Base-by-base conservation (phyloP, 1,140 invertebrate genomes). In the Bacillus rossius region DNA sequence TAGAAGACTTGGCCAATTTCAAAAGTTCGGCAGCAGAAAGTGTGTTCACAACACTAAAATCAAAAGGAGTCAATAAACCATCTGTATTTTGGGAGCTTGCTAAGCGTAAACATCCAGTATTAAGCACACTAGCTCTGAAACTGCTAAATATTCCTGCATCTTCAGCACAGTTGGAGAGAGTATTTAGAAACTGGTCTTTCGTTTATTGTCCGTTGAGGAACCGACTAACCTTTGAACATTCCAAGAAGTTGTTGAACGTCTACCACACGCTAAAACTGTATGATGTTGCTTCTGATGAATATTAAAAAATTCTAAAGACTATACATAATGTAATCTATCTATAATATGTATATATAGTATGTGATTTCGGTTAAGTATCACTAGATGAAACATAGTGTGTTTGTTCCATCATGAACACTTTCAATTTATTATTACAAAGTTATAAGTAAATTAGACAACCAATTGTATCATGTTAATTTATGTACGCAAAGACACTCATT, bases 211-310 rank as follows among this genome's bases (percentile, higher is more conserved):
- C 43, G n/a, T 20, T 45, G 17, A 19, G 43, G 23, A 45, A 45
- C n/a, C 43, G 43, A 19, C 43, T 45, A 45, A 45, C 43, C 23
- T 45, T 45, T 25, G 43, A 45, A 25, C 43, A n/a, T 45, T 45
- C 43, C 23, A 45, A 45, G 43, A 45, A 45, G 43, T 25, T 45
- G 17, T 45, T 45, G 23, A 5, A 45, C n/a, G 43, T 45, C 17
- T 45, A 45, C 43, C 43, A 45, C 23, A 25, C 43, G n/a, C 13
- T 45, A 20, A 45, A 45, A 45, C 17, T 45, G 5, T 20, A 5
- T 25, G 43, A 45, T 45, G 23, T 20, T 19, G 17, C 43, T 20
- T 45, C 43, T 45, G 43, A 45, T 45, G 13, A 45, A 45, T 45
- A 45, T 25, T 45, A n/a, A 45, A 8, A 20, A 7, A 8, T 45